These are phyloP conservation scores for Chloroceryle inda DNA, from an alignment of 2,797 vertebrate species.

Conservation along the genomic window DNA sequence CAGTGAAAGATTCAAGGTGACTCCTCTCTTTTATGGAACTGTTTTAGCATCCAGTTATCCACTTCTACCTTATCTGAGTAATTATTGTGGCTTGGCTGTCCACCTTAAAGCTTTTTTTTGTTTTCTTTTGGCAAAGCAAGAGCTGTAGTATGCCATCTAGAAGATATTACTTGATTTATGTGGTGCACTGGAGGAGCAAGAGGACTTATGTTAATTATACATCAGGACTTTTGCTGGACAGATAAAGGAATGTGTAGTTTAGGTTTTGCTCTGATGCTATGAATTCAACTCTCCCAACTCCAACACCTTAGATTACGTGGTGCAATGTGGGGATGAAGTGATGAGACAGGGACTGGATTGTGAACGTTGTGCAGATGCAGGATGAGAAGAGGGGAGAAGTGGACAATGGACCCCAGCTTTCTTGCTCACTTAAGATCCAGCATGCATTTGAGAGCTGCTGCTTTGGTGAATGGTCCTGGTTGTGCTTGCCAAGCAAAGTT, in stretches of 20 bases:
- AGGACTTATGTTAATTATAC: background rate
- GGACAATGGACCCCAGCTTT: background rate
- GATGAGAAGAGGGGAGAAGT: background rate
- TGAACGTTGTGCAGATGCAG: background rate
- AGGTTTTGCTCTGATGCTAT: background rate
- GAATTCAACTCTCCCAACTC: background rate
- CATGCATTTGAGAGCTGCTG: background rate
- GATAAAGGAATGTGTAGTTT: background rate
- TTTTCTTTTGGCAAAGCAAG: background rate
- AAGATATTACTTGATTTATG: background rate
- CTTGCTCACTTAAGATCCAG: background rate
- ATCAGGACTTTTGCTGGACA: background rate
- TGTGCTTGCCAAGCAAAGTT: background rate
- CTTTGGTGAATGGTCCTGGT: background rate
- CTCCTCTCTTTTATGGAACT: background rate
- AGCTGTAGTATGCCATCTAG: background rate
- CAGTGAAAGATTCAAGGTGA: background rate
- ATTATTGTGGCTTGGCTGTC: background rate
- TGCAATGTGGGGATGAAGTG: background rate
- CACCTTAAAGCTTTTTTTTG: background rate
- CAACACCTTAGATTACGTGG: background rate
- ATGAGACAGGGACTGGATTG: background rate
- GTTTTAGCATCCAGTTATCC: background rate
- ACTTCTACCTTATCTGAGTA: background rate
- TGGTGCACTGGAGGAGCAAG: background rate